Evolutionary conservation across 2,113 vertebrate species (phyloP), one percentile per base, ranked within the genome.

Genomic region (Lasiurus cinereus): DNA sequence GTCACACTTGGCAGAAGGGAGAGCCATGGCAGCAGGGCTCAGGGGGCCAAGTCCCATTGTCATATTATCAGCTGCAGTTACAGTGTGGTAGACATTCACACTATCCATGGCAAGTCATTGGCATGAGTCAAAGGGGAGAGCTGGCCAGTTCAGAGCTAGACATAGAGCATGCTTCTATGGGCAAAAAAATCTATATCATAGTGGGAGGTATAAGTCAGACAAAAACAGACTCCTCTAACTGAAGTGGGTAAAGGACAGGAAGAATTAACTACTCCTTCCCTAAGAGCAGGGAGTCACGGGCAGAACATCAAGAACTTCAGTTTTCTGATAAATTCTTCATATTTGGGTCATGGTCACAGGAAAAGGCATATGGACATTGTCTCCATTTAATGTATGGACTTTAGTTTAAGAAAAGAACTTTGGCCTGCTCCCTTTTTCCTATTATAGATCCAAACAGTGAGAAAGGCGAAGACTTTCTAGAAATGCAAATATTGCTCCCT

Each of bases 1-100:
- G 31, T 46, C 3, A 43, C 22, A 2, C 8, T 11, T 33, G 33
- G 72, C n/a, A 8, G 19, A 80, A 91, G 88, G 29, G 10, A 31
- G 12, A 67, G 6, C 46, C 1, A 3, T 62, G 29, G 18, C 19
- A 27, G 21, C 27, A 62, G n/a, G 54, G 59, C 5, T 18, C 22
- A 22, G 46, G 1, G 0, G 22, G 27, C 14, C 7, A 13, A 56
- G 27, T 19, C 6, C 29, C 33, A 3, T 4, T n/a, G 36, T 46
- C 11, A 10, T 4, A 11, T 15, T 16, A 19, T 52, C 22, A 69
- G 72, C n/a, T 43, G 8, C 3, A 5, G 5, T 54, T 13, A 6
- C 0, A 31, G 22, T 10, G 39, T 29, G 22, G 15, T 0, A 2
- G 11, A 2, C 0, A 12, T 0, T 18, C 0, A 31, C 19, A n/a